A percentile compares a stretch with the other conserved stretches of the same genome.
These are phyloP conservation scores for Myotis pilosus DNA, from an alignment of 2,797 vertebrate genomes.

Conservation along the genomic window DNA sequence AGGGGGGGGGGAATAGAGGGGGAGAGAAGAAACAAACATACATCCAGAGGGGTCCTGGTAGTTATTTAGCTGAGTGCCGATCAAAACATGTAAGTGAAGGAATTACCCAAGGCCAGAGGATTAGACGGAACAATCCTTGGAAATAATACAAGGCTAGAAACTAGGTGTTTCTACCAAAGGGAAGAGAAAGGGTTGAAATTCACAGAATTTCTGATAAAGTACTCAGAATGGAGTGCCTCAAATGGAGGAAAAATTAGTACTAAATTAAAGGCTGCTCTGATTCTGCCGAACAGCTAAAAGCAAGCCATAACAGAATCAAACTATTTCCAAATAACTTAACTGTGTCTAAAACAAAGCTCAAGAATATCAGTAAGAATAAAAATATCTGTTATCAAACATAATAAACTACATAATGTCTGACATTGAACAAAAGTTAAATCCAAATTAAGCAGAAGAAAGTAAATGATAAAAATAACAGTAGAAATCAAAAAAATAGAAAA, in stretches of 20 bases:
- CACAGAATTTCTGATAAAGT: neutral
- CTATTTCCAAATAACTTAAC: neutral
- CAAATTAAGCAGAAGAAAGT: neutral
- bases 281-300: neutral
- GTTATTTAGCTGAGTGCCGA: neutral
- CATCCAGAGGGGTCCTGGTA: neutral
- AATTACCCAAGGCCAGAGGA: neutral
- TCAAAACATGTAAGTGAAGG: neutral
- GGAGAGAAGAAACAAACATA: neutral
- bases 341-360: neutral
- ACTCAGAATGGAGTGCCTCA: neutral
- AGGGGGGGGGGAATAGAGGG: rapidly evolving
- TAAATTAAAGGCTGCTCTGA: neutral
- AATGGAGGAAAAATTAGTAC: neutral
- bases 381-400: neutral
- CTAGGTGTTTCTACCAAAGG: neutral
- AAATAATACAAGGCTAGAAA: neutral
- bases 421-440: neutral
- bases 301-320: neutral
- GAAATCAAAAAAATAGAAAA: neutral
- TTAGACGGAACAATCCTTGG: neutral
- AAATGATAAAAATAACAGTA: neutral
- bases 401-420: neutral
- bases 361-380: neutral
- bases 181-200: conserved; percentile 6